These are phyloP conservation scores for Hyalella azteca DNA, from an alignment of 2,888 invertebrate genomes.

Conservation along the genomic window DNA sequence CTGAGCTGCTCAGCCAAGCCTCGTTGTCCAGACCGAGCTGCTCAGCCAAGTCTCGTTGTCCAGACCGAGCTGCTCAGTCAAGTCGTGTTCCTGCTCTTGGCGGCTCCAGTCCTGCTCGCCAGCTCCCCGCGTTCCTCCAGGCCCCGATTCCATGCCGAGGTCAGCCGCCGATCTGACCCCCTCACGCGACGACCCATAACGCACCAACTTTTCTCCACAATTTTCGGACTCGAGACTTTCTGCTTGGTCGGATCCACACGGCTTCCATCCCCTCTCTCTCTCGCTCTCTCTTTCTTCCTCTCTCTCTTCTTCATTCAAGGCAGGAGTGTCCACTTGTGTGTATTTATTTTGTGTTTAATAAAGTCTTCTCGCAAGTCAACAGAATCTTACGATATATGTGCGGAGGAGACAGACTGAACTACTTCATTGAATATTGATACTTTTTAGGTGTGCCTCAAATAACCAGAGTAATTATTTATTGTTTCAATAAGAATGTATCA, in stretches of 20 bases:
- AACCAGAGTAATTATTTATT: too few relatives aligned
- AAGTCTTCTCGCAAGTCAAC: not conserved
- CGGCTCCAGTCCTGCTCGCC: not conserved
- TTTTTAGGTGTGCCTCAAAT: too few relatives aligned
- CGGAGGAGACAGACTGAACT: too few relatives aligned
- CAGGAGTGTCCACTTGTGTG: not conserved
- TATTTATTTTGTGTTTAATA: too few relatives aligned
- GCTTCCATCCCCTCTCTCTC: not conserved
- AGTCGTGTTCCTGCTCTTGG: too few relatives aligned
- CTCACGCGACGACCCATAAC: conserved; percentile 20
- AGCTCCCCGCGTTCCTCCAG: not conserved
- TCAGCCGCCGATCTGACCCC: conserved; percentile 14
- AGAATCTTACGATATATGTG: too few relatives aligned
- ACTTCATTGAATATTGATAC: too few relatives aligned
- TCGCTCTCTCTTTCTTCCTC: not conserved
- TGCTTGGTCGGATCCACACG: not conserved
- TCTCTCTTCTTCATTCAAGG: not conserved
- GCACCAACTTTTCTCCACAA: conserved; percentile 10
- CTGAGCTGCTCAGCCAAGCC: too few relatives aligned
- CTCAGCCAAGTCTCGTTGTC: too few relatives aligned
- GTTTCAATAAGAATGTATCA: too few relatives aligned
- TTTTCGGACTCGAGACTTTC: conserved; percentile 20
- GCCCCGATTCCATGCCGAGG: conserved; percentile 10
- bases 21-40: too few relatives aligned
- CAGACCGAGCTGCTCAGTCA: too few relatives aligned